These are phyloP conservation scores for Cosmia trapezina DNA, from an alignment of 2,888 invertebrate genomes.

Conservation along the genomic window DNA sequence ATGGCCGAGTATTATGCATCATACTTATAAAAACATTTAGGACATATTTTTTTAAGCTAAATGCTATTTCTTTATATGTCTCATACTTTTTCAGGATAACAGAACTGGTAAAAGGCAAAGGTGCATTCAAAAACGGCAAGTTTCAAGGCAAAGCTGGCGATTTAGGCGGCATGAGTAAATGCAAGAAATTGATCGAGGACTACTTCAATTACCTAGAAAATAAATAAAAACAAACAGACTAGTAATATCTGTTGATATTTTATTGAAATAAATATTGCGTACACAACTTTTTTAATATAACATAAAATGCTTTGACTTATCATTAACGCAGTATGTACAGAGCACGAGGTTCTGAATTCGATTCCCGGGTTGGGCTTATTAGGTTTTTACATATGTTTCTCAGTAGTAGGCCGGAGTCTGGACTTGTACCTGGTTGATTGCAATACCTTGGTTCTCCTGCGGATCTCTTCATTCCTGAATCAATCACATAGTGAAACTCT, in stretches of 20 bases:
- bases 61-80: neutral
- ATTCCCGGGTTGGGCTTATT: neutral
- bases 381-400: neutral
- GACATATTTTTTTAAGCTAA: neutral
- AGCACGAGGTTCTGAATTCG: neutral
- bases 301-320: conserved; percentile 11
- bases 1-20: neutral
- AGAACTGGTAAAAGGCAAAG: conserved; percentile 93
- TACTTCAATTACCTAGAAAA: conserved; percentile 84
- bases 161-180: conserved; percentile 91
- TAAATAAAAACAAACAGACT: conserved; percentile 19
- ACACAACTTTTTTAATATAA: conserved; percentile 31
- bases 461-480: too few relatives aligned
- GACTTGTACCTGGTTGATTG: neutral
- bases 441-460: neutral
- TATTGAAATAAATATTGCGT: conserved; percentile 48
- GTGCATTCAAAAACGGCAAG: conserved; percentile 93
- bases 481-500: too few relatives aligned
- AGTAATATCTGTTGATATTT: conserved; percentile 25
- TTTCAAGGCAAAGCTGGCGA: conserved; percentile 95
- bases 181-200: conserved; percentile 90
- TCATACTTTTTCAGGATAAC: conserved; percentile 89
- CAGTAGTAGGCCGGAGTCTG: neutral
- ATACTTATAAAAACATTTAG: neutral
- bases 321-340: neutral